Evolutionary conservation across 2,113 vertebrate species (phyloP).

Genomic region (Ginglymostoma cirratum): DNA sequence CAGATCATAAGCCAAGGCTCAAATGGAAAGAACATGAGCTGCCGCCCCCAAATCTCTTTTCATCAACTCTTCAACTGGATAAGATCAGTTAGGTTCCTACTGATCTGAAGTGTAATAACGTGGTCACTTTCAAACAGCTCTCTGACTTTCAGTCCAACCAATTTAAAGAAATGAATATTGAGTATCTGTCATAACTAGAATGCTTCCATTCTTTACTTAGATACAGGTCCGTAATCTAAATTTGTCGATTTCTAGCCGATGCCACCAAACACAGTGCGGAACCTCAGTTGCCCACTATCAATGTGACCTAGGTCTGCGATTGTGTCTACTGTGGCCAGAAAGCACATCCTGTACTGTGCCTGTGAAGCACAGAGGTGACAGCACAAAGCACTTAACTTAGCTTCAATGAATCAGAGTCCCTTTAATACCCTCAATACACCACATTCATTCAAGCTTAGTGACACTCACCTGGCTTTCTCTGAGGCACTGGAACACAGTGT

Average conservation of each 20-base stretch:
- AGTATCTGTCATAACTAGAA: background rate
- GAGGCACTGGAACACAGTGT: slow-evolving; percentile 55
- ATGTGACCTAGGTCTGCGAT: background rate
- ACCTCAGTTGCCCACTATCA: background rate
- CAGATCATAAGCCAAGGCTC: background rate
- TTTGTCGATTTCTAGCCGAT: background rate
- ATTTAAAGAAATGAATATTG: background rate
- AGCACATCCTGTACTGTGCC: background rate
- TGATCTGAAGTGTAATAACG: background rate
- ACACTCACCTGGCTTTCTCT: slow-evolving; percentile 56
- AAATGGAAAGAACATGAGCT: background rate
- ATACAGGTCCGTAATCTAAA: background rate
- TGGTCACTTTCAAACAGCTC: background rate
- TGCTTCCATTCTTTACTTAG: background rate
- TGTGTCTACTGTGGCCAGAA: background rate
- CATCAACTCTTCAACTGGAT: background rate
- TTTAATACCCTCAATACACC: background rate
- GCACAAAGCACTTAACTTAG: background rate
- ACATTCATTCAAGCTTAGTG: slow-evolving; percentile 53
- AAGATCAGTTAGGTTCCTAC: background rate
- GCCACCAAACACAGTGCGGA: background rate
- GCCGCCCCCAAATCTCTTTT: background rate
- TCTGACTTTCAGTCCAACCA: background rate
- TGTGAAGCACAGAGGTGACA: background rate
- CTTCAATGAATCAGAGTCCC: slow-evolving; percentile 12